Evolutionary conservation across 1,140 invertebrate genomes (phyloP), one percentile per base, ranked within the genome.

Genomic region (Drosophila pectinifera): DNA sequence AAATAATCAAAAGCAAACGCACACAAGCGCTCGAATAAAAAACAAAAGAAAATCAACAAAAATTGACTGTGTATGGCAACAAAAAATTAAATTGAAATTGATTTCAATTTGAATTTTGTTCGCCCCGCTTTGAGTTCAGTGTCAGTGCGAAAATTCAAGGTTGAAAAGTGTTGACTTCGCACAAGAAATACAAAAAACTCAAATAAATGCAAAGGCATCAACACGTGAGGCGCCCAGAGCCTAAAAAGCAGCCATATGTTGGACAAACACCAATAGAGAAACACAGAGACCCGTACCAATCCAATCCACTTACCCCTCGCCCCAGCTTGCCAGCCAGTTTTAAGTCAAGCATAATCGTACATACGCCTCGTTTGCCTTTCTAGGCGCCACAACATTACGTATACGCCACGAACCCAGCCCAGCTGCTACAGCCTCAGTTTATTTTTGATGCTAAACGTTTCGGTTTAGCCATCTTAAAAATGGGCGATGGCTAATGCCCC

Each of bases 51-150:
- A 77, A 49, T 28, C 61, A 61, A 77, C 56, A 59, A 63, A 58
- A 54, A 45, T 45, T 16, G 10, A 42, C 63, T 55, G 38, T 38
- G 67, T 69, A 69, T 55, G 48, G 67, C 62, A 55, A 55, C 41
- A 70, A 69, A 39, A 86, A 86, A 72, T 72, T 62, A 74, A 88
- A 88, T 88, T 89, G 70, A 82, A 80, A 83, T 88, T 88, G 83
- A 88, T 88, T 86, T 88, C 83, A 86, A 85, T 86, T 85, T 85
- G 69, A 85, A 86, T 85, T 80, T 80, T 67, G 69, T 84, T 72
- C 70, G 70, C 45, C 45, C 38, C 41, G 42, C 42, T 14, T 72
- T 51, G 67, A 83, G 83, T 88, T 88, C 84, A 88, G 75, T 88
- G 83, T 88, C 83, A 80, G 65, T 73, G 74, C 67, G 63, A 88